Percentiles rank a stretch among this genome's conserved stretches.
Evolutionary conservation across 1,140 invertebrate genomes (phyloP).

Genomic region (Eubasilissa regina): DNA sequence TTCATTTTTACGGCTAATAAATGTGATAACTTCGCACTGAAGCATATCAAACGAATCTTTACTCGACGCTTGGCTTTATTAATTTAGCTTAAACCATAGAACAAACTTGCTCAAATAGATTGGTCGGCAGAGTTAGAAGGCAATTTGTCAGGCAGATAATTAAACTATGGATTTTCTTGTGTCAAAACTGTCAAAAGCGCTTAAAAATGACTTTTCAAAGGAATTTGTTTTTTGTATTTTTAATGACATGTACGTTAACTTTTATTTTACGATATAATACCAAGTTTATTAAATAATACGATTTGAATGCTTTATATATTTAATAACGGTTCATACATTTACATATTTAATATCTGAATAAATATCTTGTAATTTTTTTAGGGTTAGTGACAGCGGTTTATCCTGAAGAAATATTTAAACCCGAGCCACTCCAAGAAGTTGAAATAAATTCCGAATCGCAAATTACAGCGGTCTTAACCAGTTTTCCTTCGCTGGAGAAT

Average conservation of each 20-base stretch:
- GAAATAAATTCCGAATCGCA: conserved; percentile 4
- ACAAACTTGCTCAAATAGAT: no score
- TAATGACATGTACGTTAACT: conserved; percentile 2
- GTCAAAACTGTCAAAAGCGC: background rate
- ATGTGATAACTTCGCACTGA: no score
- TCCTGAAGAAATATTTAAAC: conserved; percentile 13
- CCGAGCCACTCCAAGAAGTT: background rate
- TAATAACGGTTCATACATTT: background rate
- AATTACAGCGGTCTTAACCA: conserved; percentile 3
- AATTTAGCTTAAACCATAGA: no score
- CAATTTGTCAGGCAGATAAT: no score
- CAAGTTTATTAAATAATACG: background rate
- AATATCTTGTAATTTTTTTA: conserved; percentile 13
- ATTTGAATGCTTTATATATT: background rate
- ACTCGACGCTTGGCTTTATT: no score
- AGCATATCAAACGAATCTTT: no score
- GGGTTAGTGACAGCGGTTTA: background rate
- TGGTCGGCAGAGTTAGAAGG: no score
- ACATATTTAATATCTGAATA: background rate
- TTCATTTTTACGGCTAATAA: no score
- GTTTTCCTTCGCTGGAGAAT: background rate
- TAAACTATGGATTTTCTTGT: no score
- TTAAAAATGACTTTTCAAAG: background rate
- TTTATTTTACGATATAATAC: background rate
- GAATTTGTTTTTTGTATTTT: conserved; percentile 33